Evolutionary conservation across 2,888 invertebrate genomes (phyloP), one percentile per base, ranked within the genome.

Genomic region (Aleiodes alternator): DNA sequence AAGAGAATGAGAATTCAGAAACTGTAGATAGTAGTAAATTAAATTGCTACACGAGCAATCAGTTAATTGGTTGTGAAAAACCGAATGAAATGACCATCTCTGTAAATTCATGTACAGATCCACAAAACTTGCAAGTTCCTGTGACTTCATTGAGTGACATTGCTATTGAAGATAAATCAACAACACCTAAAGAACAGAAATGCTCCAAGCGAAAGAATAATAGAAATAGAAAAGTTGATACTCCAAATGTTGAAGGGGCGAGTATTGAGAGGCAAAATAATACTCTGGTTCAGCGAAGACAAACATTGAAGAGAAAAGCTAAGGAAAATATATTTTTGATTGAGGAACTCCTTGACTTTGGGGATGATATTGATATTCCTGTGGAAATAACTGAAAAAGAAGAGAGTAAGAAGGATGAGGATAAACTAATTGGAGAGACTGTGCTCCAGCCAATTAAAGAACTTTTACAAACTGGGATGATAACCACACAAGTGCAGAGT

Each of bases 281-380:
- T 12, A 69, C 56, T 11, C 16, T 71, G 0, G 73, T 73, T 51
- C 77, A 80, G 43, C 14, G 68, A 38, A 74, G 76, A 55, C 70
- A 71, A 5, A 78, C 73, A 11, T 68, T 76, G 4, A 76, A 69
- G 7, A 53, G 72, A 57, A 78, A 77, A 69, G 73, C 72, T 23
- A 79, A 80, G 57, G 80, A 79, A 51, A 75, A 73, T 50, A 66
- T 69, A 34, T 56, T 74, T 8, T 29, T 69, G 11, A 75, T 48
- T 61, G 81, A 81, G 23, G 81, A 80, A 59, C 29, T 53, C 1
- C 69, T 72, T 51, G 76, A 76, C 68, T 72, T 61, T 59, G 72
- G 68, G n/a, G 72, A 76, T 43, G 72, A 76, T 43, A 61, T 72
- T 4, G 76, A 76, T 31, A 76, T 72, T 59, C 59, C 57, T 57